phyloP scores from a whole-genome alignment of 2,888 invertebrate species.

The Epirrita christyi region DNA sequence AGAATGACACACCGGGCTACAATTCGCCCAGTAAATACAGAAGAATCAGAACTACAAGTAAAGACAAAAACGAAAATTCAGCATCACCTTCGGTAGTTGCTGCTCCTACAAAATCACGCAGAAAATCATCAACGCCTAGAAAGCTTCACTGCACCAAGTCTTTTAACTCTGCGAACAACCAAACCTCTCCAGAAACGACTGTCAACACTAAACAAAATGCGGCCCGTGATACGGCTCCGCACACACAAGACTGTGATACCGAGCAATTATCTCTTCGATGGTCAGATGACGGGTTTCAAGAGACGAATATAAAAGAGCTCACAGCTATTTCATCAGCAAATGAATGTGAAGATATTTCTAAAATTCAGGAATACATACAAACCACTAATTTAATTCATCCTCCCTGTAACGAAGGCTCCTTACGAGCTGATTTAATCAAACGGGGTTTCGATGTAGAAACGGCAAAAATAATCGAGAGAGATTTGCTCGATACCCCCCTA shows the following conservation, averaged over 20 bases:
- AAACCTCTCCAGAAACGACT: conserved; percentile 55
- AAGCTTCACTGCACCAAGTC: conserved; percentile 72
- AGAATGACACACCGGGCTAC: conserved; percentile 39
- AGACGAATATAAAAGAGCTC: conserved; percentile 50
- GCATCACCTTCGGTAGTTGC: conserved; percentile 40
- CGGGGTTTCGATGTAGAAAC: conserved; percentile 76
- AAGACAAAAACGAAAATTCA: conserved; percentile 49
- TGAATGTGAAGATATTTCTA: conserved; percentile 66
- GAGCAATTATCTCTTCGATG: conserved; percentile 66
- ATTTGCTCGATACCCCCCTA: conserved; percentile 66
- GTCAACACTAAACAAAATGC: conserved; percentile 39
- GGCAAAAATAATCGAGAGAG: conserved; percentile 76
- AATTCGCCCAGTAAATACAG: conserved; percentile 38
- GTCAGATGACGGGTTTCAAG: conserved; percentile 76
- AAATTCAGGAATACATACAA: conserved; percentile 59
- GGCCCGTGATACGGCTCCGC: conserved; percentile 34
- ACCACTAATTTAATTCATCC: conserved; percentile 44
- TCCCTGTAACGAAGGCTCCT: conserved; percentile 37
- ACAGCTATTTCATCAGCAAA: conserved; percentile 34
- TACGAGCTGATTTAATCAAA: conserved; percentile 69
- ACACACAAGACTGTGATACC: conserved; percentile 61
- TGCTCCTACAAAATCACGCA: conserved; percentile 70
- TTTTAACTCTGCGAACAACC: conserved; percentile 62
- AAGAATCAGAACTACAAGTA: conserved; percentile 48
- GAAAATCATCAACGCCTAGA: conserved; percentile 80